phyloP scores from a whole-genome alignment of 2,888 invertebrate species.

The Strigamia crassipes region DNA sequence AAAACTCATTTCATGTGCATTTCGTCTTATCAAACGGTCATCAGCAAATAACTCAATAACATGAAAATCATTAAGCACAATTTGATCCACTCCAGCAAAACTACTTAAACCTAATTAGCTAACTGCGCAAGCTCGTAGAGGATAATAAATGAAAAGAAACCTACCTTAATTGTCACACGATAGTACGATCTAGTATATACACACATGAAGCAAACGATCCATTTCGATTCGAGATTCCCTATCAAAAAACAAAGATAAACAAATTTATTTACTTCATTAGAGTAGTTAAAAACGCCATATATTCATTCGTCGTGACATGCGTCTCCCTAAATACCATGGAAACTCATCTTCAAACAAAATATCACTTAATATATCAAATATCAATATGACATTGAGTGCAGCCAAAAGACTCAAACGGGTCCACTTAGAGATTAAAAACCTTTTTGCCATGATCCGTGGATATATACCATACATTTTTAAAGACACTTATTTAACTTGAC shows the following conservation, averaged over 20 bases:
- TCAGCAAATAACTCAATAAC: slow-evolving; percentile 21
- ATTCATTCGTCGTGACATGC: neutral
- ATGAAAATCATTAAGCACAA: slow-evolving; percentile 4
- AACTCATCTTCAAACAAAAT: too few relatives aligned
- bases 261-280: slow-evolving; percentile 16
- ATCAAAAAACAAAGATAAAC: neutral
- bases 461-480: too few relatives aligned
- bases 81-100: neutral
- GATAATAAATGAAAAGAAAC: neutral
- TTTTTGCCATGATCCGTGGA: too few relatives aligned
- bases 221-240: neutral
- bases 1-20: slow-evolving; percentile 1
- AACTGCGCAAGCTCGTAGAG: neutral
- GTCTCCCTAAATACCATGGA: too few relatives aligned
- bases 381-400: too few relatives aligned
- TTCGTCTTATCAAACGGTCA: neutral
- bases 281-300: neutral
- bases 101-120: slow-evolving; percentile 1
- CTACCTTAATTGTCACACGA: slow-evolving; percentile 13
- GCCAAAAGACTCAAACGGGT: too few relatives aligned
- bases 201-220: neutral
- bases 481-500: too few relatives aligned
- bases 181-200: neutral
- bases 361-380: too few relatives aligned
- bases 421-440: too few relatives aligned